phyloP scores from a whole-genome alignment of 2,797 vertebrate species.

The Natrix natrix region DNA sequence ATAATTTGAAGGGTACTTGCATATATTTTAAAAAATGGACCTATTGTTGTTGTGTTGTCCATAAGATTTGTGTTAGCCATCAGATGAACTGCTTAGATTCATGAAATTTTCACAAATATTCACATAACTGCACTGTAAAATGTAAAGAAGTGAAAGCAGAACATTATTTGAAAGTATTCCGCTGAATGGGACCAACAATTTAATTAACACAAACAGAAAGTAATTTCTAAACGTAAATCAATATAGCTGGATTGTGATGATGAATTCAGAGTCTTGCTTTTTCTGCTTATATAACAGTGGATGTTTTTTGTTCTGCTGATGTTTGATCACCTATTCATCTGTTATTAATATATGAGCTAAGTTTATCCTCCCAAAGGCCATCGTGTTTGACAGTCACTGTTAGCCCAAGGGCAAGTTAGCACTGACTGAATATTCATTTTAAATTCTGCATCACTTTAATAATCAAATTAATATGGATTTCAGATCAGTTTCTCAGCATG shows the following conservation, averaged over 20 bases:
- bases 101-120: not conserved
- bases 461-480: not conserved
- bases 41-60: not conserved
- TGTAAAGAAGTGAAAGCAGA: not conserved
- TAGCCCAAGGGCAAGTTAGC: conserved; percentile 3
- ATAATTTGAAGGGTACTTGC: not conserved
- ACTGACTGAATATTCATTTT: not conserved
- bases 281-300: not conserved
- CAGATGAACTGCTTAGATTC: not conserved
- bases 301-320: not conserved
- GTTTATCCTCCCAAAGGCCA: not conserved
- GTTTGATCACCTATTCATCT: not conserved
- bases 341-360: conserved; percentile 1
- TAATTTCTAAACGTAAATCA: not conserved
- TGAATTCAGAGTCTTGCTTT: not conserved
- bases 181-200: not conserved
- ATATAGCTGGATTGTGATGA: not conserved
- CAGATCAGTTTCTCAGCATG: not conserved
- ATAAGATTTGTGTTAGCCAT: not conserved
- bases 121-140: not conserved
- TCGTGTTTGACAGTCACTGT: not conserved
- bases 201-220: not conserved
- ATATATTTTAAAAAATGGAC: not conserved
- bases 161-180: not conserved
- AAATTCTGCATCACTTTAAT: not conserved